Base-by-base conservation (phyloP, 2,888 invertebrate species). In the Copidosoma aretas region DNA sequence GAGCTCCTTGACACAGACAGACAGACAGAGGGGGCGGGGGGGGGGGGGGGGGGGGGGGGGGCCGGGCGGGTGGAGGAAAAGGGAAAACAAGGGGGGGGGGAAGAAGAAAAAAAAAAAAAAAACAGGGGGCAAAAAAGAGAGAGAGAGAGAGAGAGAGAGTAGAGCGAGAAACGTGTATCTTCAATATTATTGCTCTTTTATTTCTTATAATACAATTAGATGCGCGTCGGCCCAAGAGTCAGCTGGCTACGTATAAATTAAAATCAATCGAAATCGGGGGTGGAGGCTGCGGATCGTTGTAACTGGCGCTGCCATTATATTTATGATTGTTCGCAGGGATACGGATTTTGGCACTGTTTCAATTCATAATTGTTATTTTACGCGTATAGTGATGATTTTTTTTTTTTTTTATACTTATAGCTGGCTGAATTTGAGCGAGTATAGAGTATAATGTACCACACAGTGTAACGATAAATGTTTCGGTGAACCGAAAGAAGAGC, bases 401-500 rank as follows among this genome's bases (percentile, higher is more conserved):
- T n/a, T 19, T 57, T 19, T 41, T 32, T 10, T 24, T 14, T 39
- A 57, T 53, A 14, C 24, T 51, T 46, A n/a, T n/a, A 39, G 62
- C 22, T 60, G 41, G 64, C 61, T 68, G 73, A 74, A 73, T 73
- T 79, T 76, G 75, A 77, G 77, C 74, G 74, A 75, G 73, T 76
- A n/a, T n/a, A n/a, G n/a, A n/a, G 74, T 73, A 77, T 71, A 63
- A 60, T 24, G 22, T 25, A 32, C 17, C 54, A 53, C 49, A 60
- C 54, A 41, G 12, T 52, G 21, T 14, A 60, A 43, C 73, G 75
- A 73, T 66, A 71, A 74, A 79, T 78, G 78, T 80, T 80, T 75
- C 80, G 83, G 83, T 81, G 80, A 82, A 83, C 3, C 82, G 82
- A 83, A 83, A 83, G 83, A 83, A 83, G 80, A 82, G 82, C 82